phyloP scores from a whole-genome alignment of 2,797 vertebrate genomes.

The Onychomys torridus region DNA sequence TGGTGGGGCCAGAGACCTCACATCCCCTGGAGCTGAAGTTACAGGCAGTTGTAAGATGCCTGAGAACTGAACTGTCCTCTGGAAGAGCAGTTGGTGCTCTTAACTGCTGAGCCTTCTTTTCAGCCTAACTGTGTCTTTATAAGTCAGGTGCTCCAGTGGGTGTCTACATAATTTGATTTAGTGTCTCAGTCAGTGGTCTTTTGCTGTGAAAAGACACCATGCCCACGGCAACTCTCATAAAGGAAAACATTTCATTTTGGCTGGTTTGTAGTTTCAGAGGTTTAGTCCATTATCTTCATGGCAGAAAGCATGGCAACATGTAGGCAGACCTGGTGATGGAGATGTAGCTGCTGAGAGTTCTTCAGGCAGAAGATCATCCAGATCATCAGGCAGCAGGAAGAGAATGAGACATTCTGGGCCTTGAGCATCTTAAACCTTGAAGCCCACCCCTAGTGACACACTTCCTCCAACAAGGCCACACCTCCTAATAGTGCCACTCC shows the following conservation, averaged over 20 bases:
- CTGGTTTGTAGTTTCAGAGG: neutral
- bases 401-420: neutral
- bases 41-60: neutral
- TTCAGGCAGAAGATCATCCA: no score
- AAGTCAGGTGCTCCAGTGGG: neutral
- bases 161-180: conserved; percentile 47
- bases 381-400: neutral
- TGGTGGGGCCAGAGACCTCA: neutral
- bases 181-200: neutral
- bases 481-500: neutral
- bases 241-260: neutral
- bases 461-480: neutral
- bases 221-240: neutral
- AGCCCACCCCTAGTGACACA: neutral
- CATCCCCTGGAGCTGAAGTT: neutral
- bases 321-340: neutral
- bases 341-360: neutral
- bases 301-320: neutral
- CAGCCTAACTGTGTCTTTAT: neutral
- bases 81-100: neutral
- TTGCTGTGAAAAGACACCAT: neutral
- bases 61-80: neutral
- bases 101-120: neutral
- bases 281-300: neutral
- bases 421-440: neutral